Conservation (phyloP, 2,888 invertebrate genomes). For the Pinctada fucata region DNA sequence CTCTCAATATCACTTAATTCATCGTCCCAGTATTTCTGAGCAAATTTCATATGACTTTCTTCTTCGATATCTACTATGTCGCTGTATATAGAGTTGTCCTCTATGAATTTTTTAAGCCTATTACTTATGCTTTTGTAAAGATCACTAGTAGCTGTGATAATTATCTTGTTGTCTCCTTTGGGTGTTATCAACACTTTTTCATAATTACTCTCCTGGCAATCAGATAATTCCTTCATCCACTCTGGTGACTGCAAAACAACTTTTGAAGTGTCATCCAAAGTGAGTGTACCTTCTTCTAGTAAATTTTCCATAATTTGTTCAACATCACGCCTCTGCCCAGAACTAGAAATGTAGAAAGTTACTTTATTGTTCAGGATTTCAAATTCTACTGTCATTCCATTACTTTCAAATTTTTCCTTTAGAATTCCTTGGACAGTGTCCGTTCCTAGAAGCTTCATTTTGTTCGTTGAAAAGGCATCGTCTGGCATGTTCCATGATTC, state of each 20-base stretch:
- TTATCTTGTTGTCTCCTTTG: slow-evolving; percentile 12
- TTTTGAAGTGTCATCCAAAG: slow-evolving; percentile 15
- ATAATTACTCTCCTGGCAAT: not conserved
- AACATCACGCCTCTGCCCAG: not conserved
- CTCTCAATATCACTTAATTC: slow-evolving; percentile 18
- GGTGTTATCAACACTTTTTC: slow-evolving; percentile 9
- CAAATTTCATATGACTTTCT: slow-evolving; percentile 26
- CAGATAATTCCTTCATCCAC: slow-evolving; percentile 14
- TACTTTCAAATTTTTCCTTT: not conserved
- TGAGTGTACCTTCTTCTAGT: slow-evolving; percentile 9
- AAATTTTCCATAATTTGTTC: slow-evolving; percentile 7
- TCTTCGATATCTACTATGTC: slow-evolving; percentile 19
- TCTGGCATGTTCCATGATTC: slow-evolving; percentile 16
- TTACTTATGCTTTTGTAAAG: slow-evolving; percentile 10
- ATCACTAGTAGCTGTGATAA: slow-evolving; percentile 15
- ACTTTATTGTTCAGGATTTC: slow-evolving; percentile 5
- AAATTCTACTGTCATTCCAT: slow-evolving; percentile 18
- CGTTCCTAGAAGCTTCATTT: slow-evolving; percentile 17
- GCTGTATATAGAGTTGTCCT: slow-evolving; percentile 23
- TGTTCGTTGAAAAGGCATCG: slow-evolving; percentile 6
- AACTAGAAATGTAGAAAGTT: slow-evolving; percentile 1
- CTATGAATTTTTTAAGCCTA: slow-evolving; percentile 18
- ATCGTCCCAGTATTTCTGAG: slow-evolving; percentile 16
- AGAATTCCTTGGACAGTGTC: not conserved
- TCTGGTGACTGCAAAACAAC: slow-evolving; percentile 7